Conservation (phyloP, 2,888 invertebrate genomes). For the Diachrysia chrysitis region DNA sequence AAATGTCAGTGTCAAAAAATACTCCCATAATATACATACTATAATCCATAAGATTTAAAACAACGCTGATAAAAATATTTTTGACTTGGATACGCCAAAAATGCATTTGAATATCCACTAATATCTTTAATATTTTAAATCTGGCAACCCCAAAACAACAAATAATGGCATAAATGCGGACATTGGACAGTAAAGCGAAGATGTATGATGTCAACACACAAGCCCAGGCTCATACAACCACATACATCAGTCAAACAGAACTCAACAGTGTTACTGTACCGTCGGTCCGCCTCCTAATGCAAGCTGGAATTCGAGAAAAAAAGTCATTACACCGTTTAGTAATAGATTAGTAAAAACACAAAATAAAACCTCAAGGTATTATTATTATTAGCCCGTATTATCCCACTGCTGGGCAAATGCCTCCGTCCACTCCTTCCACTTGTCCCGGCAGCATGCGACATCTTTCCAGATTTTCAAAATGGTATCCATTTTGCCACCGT, state of each 20-base stretch:
- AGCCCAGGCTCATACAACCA: conserved; percentile 54
- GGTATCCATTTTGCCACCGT: too few relatives aligned
- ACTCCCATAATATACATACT: too few relatives aligned
- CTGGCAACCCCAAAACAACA: conserved; percentile 13
- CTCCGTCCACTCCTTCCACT: too few relatives aligned
- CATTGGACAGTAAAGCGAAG: conserved; percentile 38
- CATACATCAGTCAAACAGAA: conserved; percentile 61
- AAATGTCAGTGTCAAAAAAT: too few relatives aligned
- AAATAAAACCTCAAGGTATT: background rate
- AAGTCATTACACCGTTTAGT: conserved; percentile 48
- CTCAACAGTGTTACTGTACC: conserved; percentile 81
- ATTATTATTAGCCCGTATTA: too few relatives aligned
- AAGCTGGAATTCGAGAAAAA: conserved; percentile 74
- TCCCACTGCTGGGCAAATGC: too few relatives aligned
- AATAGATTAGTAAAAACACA: conserved; percentile 12
- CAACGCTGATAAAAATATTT: too few relatives aligned
- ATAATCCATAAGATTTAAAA: too few relatives aligned
- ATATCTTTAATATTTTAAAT: background rate
- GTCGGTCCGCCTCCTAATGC: conserved; percentile 75
- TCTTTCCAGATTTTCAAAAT: too few relatives aligned
- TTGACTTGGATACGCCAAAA: background rate
- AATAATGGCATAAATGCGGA: conserved; percentile 19
- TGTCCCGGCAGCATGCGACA: too few relatives aligned
- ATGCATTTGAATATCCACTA: too few relatives aligned
- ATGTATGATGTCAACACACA: conserved; percentile 46